Base-by-base conservation (phyloP, 1,140 invertebrate genomes). In the Drosophila sulfurigaster region DNA sequence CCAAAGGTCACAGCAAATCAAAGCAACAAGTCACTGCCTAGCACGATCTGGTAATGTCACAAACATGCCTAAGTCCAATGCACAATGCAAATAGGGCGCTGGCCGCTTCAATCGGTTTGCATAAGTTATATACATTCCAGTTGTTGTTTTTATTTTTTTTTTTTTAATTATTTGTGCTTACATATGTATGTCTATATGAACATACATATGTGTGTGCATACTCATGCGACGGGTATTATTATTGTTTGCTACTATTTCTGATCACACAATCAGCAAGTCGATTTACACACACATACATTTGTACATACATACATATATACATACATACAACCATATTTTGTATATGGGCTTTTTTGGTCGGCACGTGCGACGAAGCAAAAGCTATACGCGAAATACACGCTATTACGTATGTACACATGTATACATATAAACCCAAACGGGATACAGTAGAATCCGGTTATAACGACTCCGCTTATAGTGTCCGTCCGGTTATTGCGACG, bases 31-130 rank as follows among this genome's bases (percentile, higher is more conserved):
- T 58, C 69, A 75, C 51, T 59, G 49, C 60, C 41, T 52, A 62
- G 72, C 72, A 52, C 73, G 73, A 59, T 75, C 60, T 46, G 65
- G 43, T 65, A 75, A 75, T 71, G 78, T 66, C 78, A 75, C 68
- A 75, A 81, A 86, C 78, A 82, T 86, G 82, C 56, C 70, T 63
- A 64, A 81, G 66, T 64, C 57, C 45, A 75, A 64, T 64, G 73
- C 59, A 60, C 59, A 71, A 59, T 52, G 59, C 8, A 65, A 75
- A 32, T 70, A 25, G 48, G 64, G 60, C 60, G 60, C 62, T 65
- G 69, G 8, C 60, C 52, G 16, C 10, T 58, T 51, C 8, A 16
- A 13, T 11, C 25, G 15, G 15, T 58, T 74, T 68, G 57, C 46
- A 75, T 75, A 75, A 65, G 59, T 45, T 59, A n/a, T 3, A 25